Base-by-base conservation (phyloP, 2,113 vertebrate genomes). In the Pogona vitticeps region DNA sequence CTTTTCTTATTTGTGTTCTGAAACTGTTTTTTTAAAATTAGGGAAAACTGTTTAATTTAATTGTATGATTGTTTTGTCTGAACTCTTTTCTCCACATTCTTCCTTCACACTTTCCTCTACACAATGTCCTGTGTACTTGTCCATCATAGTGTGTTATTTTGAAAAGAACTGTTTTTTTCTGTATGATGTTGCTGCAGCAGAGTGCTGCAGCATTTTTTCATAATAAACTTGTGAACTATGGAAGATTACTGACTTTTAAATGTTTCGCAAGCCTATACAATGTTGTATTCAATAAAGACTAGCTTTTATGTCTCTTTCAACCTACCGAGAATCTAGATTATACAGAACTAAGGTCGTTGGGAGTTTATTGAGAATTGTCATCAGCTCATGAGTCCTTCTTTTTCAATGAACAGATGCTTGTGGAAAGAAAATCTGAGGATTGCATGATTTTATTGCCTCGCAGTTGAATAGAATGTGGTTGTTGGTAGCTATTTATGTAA, bases 31-130 rank as follows among this genome's bases (percentile, higher is more conserved):
- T 80, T 97, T 97, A n/a, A n/a, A n/a, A n/a, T 97, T 96, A 97
- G 97, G 97, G 96, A 96, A 97, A 96, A 96, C 94, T 90, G 91
- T 97, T 97, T 97, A 97, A 97, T 97, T 97, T 97, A 97, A 97
- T 95, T 96, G 95, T 96, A 94, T 81, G n/a, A 81, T 94, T 96
- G 92, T 95, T 96, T 93, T 93, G 95, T 97, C 95, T 96, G 95
- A 95, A 94, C 94, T 96, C 89, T 95, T 96, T 94, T 94, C 92
- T 91, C 94, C 93, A 95, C 88, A 94, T 91, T 95, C 87, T 93
- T 89, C 93, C 26, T 21, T 86, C 76, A 40, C 76, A 85, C 46
- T 56, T 82, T 77, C 72, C 46, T 70, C 91, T 92, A 91, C 94
- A 91, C 92, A 88, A 94, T 95, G 96, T 95, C 95, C 94, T 93